Evolutionary conservation across 1,140 invertebrate genomes (phyloP).

Genomic region (Listronotus oregonensis): DNA sequence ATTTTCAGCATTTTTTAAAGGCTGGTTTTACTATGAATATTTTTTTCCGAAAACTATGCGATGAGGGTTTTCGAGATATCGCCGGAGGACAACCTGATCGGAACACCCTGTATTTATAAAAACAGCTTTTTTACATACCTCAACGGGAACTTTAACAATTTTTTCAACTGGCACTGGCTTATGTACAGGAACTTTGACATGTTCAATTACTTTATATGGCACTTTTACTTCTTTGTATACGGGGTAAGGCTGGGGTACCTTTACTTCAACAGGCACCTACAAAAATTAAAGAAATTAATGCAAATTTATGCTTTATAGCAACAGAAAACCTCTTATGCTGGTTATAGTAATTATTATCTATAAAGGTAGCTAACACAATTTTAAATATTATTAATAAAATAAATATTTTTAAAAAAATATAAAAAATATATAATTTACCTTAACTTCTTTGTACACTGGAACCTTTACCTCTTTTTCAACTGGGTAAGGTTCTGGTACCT

Average conservation of each 20-base stretch:
- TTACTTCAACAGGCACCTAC: slow-evolving; percentile 28
- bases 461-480: slow-evolving; percentile 53
- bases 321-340: background rate
- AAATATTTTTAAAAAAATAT: too few species aligned
- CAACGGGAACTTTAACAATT: slow-evolving; percentile 71
- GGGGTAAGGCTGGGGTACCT: slow-evolving; percentile 38
- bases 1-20: too few species aligned
- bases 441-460: slow-evolving; percentile 64
- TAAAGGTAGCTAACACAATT: too few species aligned
- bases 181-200: slow-evolving; percentile 65
- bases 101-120: too few species aligned
- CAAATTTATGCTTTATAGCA: background rate
- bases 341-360: background rate
- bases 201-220: slow-evolving; percentile 63
- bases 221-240: slow-evolving; percentile 57
- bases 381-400: too few species aligned
- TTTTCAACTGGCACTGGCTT: slow-evolving; percentile 75
- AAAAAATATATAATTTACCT: too few species aligned
- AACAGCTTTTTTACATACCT: slow-evolving; percentile 59
- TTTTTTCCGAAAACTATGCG: too few species aligned
- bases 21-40: too few species aligned
- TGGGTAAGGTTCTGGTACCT: slow-evolving; percentile 59
- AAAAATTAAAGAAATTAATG: slow-evolving; percentile 40
- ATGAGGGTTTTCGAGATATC: too few species aligned
- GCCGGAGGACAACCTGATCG: too few species aligned